Conservation (phyloP, 2,113 vertebrate species). For the Pseudopodoces humilis region DNA sequence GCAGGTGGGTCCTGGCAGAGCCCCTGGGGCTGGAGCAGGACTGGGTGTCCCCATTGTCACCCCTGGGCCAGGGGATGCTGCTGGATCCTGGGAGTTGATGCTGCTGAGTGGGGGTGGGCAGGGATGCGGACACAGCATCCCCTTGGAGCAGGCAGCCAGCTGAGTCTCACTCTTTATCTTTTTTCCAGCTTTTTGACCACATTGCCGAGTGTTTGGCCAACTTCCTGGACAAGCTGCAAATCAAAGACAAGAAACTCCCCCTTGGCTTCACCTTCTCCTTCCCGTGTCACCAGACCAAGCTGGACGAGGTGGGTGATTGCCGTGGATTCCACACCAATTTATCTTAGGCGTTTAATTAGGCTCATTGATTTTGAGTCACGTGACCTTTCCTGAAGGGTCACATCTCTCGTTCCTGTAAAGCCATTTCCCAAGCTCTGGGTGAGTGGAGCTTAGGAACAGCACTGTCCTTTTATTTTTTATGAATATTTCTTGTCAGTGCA, state of each 20-base stretch:
- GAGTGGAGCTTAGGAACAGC: neutral
- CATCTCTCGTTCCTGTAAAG: neutral
- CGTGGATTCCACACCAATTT: neutral
- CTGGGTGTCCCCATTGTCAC: neutral
- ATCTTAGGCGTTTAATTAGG: neutral
- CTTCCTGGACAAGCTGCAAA: conserved; percentile 91
- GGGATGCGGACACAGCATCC: rapidly evolving
- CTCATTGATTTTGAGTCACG: neutral
- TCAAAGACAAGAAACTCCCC: conserved; percentile 93
- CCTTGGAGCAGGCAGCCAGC: rapidly evolving
- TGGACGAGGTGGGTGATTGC: conserved; percentile 86
- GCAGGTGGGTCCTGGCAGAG: conserved; percentile 73
- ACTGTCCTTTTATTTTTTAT: neutral
- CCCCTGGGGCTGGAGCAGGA: neutral
- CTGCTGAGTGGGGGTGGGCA: rapidly evolving
- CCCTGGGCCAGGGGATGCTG: neutral
- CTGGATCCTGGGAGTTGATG: no score
- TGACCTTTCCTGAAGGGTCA: neutral
- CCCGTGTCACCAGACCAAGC: conserved; percentile 89
- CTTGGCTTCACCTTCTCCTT: conserved; percentile 98
- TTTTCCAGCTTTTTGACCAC: conserved; percentile 91
- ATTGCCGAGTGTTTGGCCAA: conserved; percentile 89
- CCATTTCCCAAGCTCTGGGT: neutral
- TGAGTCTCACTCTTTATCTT: neutral
- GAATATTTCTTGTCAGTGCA: neutral